These are phyloP conservation scores for Portunus trituberculatus DNA, from an alignment of 1,140 invertebrate species.

Conservation along the genomic window DNA sequence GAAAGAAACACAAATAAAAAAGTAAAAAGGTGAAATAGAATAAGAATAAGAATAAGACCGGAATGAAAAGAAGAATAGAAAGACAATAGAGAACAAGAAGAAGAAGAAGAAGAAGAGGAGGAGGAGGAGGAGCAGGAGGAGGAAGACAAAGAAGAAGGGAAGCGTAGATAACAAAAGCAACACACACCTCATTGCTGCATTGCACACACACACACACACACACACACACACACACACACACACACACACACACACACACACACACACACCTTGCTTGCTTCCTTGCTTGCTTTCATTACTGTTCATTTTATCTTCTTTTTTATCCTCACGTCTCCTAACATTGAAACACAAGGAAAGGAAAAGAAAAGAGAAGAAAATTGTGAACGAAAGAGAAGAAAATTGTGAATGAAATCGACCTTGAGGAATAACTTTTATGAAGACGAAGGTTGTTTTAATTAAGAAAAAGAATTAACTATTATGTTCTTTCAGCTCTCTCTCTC, in stretches of 20 bases:
- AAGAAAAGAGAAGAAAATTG: no score
- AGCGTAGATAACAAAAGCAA: background rate
- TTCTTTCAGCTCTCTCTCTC: no score
- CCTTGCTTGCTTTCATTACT: background rate
- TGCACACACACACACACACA: background rate
- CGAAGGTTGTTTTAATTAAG: no score
- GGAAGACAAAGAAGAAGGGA: background rate
- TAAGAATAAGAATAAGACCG: background rate
- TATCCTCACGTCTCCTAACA: no score
- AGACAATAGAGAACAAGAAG: background rate
- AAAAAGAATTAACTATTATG: no score
- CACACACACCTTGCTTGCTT: background rate
- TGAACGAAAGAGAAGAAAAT: no score
- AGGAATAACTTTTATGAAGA: no score
- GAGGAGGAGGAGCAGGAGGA: background rate
- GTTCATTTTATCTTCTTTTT: background rate
- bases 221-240: slow-evolving; percentile 11
- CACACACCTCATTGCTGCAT: background rate
- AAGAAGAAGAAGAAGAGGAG: background rate
- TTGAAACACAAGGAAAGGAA: no score
- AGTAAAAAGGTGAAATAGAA: background rate
- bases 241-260: slow-evolving; percentile 20
- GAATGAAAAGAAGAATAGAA: background rate
- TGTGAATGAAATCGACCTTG: no score
- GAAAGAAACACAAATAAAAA: background rate